Evolutionary conservation across 2,113 vertebrate species (phyloP).

Genomic region (Prochilodus magdalenae): DNA sequence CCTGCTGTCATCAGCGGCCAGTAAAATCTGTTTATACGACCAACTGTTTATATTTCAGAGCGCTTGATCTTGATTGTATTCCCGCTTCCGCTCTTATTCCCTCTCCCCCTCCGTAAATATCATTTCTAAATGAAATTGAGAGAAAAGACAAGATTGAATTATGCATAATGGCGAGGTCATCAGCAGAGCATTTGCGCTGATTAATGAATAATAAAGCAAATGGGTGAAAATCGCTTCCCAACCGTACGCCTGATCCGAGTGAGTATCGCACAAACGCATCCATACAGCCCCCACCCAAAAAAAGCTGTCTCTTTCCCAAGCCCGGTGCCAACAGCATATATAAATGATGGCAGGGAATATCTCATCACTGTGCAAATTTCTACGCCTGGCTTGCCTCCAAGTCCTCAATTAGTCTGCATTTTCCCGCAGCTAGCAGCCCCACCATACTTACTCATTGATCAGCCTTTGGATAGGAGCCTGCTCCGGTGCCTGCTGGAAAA

Average conservation of each 20-base stretch:
- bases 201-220: slow-evolving; percentile 55
- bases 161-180: slow-evolving; percentile 44
- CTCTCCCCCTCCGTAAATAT: slow-evolving; percentile 31
- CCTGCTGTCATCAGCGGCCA: neutral
- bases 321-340: slow-evolving; percentile 39
- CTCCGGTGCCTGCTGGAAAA: slow-evolving; percentile 34
- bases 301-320: slow-evolving; percentile 39
- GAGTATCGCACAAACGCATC: neutral
- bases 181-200: slow-evolving; percentile 42
- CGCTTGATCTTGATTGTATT: slow-evolving; percentile 36
- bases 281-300: neutral
- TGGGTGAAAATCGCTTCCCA: slow-evolving; percentile 32
- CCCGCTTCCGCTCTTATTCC: neutral
- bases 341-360: slow-evolving; percentile 57
- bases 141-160: slow-evolving; percentile 46
- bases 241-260: neutral
- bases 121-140: slow-evolving; percentile 34
- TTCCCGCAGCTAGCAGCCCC: slow-evolving; percentile 53
- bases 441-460: slow-evolving; percentile 63
- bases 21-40: slow-evolving; percentile 39
- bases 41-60: slow-evolving; percentile 29
- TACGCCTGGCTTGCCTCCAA: slow-evolving; percentile 46
- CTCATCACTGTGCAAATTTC: slow-evolving; percentile 56
- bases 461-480: slow-evolving; percentile 53
- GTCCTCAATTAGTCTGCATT: slow-evolving; percentile 56